These are phyloP conservation scores for Ochotona curzoniae DNA, from an alignment of 2,113 vertebrate species.

Conservation along the genomic window DNA sequence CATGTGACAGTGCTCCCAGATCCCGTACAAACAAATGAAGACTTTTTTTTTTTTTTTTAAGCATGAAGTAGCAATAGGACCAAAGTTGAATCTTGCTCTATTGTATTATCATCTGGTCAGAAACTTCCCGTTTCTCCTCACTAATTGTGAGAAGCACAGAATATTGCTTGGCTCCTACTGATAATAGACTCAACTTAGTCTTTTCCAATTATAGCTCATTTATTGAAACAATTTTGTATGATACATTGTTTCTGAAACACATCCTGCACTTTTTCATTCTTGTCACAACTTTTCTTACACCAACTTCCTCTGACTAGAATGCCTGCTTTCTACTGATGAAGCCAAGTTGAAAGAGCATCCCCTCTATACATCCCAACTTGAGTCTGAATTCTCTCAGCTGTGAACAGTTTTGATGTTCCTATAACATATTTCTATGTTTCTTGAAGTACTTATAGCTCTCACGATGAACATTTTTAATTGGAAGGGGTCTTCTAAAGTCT, in stretches of 20 bases:
- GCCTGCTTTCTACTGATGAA: neutral
- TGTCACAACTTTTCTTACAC: slow-evolving; percentile 22
- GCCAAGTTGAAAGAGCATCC: slow-evolving; percentile 3
- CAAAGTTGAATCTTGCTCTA: neutral
- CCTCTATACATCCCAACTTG: neutral
- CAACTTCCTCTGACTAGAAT: neutral
- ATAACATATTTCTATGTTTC: neutral
- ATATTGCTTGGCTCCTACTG: neutral
- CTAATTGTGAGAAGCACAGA: neutral
- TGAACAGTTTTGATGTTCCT: neutral
- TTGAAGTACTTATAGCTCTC: slow-evolving; percentile 39
- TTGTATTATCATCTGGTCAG: neutral
- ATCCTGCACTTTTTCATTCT: slow-evolving; percentile 2
- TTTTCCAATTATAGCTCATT: slow-evolving; percentile 27
- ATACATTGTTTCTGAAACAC: slow-evolving; percentile 8
- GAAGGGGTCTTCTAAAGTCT: slow-evolving; percentile 31
- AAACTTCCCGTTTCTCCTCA: slow-evolving; percentile 22
- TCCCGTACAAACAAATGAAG: neutral
- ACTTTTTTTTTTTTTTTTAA: too few relatives aligned
- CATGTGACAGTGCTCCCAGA: neutral
- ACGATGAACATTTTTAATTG: slow-evolving; percentile 33
- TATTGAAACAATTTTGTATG: slow-evolving; percentile 39
- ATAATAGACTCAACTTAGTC: slow-evolving; percentile 27
- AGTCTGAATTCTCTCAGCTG: slow-evolving; percentile 24
- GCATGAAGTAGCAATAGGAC: neutral